Conservation (phyloP, 2,888 invertebrate genomes). For the Luperina testacea region DNA sequence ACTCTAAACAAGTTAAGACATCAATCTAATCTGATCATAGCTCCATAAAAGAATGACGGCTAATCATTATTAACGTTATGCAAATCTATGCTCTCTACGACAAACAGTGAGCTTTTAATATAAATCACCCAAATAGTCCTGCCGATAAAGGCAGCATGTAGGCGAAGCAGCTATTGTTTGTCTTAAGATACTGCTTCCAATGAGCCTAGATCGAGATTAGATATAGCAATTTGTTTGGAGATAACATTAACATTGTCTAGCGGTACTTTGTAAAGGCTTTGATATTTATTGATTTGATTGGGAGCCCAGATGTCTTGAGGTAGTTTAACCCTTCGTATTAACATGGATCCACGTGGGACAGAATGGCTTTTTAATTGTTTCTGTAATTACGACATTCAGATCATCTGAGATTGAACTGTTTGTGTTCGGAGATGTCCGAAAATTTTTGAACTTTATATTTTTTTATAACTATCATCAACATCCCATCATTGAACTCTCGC, state of each 20-base stretch:
- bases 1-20: slow-evolving; percentile 39
- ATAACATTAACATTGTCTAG: slow-evolving; percentile 37
- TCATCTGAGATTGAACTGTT: no score
- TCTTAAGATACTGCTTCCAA: slow-evolving; percentile 41
- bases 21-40: slow-evolving; percentile 32
- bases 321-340: background rate
- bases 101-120: slow-evolving; percentile 50
- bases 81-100: slow-evolving; percentile 43
- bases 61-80: slow-evolving; percentile 47
- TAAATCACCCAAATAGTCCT: slow-evolving; percentile 60
- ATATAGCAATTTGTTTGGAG: slow-evolving; percentile 48
- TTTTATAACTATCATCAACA: no score
- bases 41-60: slow-evolving; percentile 41
- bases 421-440: no score
- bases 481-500: no score
- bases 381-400: no score
- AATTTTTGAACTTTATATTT: no score
- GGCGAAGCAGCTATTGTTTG: slow-evolving; percentile 60
- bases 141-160: slow-evolving; percentile 60
- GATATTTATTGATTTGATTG: slow-evolving; percentile 18
- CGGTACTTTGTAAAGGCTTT: slow-evolving; percentile 34
- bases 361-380: no score
- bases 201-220: slow-evolving; percentile 54
- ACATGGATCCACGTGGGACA: no score
- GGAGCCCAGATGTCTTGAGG: background rate